Percentiles rank a stretch among this genome's conserved stretches.
Evolutionary conservation across 2,888 invertebrate genomes (phyloP).

Genomic region (Chrysolina oricalcia): DNA sequence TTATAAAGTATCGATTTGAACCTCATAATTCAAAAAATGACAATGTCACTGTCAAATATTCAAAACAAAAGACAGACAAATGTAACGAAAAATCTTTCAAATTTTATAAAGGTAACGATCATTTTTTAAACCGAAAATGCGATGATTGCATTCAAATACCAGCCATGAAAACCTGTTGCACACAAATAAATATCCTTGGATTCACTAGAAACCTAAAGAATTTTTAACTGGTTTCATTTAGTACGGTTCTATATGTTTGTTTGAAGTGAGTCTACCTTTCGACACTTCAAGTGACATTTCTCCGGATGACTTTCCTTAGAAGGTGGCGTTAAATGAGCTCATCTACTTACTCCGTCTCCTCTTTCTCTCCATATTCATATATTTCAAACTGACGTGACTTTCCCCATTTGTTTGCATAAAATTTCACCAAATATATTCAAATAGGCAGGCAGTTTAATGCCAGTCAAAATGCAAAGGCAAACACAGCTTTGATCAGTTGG

Average conservation of each 20-base stretch:
- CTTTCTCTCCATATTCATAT: conserved; percentile 15
- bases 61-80: no score
- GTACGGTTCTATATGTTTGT: neutral
- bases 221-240: no score
- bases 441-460: conserved; percentile 51
- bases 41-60: no score
- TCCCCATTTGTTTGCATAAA: conserved; percentile 49
- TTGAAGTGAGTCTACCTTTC: neutral
- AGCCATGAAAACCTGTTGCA: no score
- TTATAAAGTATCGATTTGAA: no score
- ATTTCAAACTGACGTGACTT: conserved; percentile 3
- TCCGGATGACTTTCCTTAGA: neutral
- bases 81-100: no score
- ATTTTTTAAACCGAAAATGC: no score
- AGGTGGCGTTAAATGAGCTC: conserved; percentile 4
- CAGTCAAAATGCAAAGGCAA: conserved; percentile 50
- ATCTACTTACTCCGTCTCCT: conserved; percentile 2
- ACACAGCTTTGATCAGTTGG: conserved; percentile 52
- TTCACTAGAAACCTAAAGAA: no score
- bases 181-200: no score
- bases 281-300: neutral
- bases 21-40: no score
- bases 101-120: no score
- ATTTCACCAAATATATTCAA: conserved; percentile 48
- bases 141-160: no score